Conservation (phyloP, 2,888 invertebrate species). For the Morpho helenor region DNA sequence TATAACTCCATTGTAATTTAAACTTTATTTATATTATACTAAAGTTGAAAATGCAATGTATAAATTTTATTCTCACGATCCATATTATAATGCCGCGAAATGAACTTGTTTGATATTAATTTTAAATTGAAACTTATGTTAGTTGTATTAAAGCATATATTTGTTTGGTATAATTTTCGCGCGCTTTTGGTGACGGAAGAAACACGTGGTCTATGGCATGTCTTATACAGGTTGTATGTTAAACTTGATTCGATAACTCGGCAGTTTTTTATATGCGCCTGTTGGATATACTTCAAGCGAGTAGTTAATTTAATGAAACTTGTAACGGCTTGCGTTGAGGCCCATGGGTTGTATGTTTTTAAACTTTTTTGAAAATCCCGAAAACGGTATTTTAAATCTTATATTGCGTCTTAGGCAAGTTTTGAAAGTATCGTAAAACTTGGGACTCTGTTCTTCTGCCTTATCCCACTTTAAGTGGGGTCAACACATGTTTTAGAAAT, state of each 20-base stretch:
- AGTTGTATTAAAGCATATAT: conserved; percentile 1
- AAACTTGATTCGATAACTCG: conserved; percentile 6
- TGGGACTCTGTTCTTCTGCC: no score
- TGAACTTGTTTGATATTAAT: conserved; percentile 8
- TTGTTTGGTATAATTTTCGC: conserved; percentile 25
- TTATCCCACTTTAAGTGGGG: no score
- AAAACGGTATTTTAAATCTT: no score
- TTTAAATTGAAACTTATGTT: conserved; percentile 10
- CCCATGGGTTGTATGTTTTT: no score
- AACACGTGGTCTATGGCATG: conserved; percentile 24
- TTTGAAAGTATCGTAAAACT: no score
- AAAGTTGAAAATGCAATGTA: conserved; percentile 21
- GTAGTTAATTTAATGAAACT: background rate
- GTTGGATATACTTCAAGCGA: background rate
- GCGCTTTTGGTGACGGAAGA: conserved; percentile 27
- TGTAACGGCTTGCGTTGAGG: no score
- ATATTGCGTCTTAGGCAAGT: no score
- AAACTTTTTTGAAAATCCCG: no score
- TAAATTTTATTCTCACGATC: conserved; percentile 35
- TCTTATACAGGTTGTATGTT: conserved; percentile 13
- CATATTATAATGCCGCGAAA: conserved; percentile 30
- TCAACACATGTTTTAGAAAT: no score
- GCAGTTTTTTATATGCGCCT: conserved; percentile 1
- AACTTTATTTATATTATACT: background rate
- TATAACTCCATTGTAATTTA: conserved; percentile 9